Evolutionary conservation across 2,113 vertebrate species (phyloP).

Genomic region (Equus quagga): DNA sequence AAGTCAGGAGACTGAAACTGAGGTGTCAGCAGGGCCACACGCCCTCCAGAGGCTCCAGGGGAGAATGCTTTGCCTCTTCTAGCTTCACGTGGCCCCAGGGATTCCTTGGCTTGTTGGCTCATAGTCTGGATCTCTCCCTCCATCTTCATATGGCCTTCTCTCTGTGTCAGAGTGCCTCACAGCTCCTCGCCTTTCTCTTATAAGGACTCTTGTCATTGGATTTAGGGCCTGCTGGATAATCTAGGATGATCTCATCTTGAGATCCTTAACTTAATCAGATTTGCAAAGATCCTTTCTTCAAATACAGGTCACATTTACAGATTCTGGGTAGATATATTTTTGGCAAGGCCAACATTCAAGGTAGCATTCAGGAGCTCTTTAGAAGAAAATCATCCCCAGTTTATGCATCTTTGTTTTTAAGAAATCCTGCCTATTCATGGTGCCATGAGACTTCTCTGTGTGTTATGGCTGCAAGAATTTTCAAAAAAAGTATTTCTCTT

Average conservation of each 20-base stretch:
- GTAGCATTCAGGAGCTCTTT: rapidly evolving
- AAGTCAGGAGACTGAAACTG: not conserved
- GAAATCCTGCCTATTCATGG: not conserved
- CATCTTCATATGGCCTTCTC: not conserved
- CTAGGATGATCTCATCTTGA: not conserved
- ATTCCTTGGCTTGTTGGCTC: no score
- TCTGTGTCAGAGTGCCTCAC: not conserved
- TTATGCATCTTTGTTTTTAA: not conserved
- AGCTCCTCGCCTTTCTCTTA: not conserved
- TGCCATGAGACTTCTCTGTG: not conserved
- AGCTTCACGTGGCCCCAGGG: rapidly evolving
- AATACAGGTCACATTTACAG: not conserved
- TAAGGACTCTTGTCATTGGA: not conserved
- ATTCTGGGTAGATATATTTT: not conserved
- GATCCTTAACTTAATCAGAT: not conserved
- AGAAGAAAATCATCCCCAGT: not conserved
- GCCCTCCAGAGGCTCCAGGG: rapidly evolving
- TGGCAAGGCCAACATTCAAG: not conserved
- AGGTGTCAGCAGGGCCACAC: not conserved
- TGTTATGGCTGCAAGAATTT: not conserved
- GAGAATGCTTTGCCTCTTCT: rapidly evolving
- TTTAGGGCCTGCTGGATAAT: not conserved
- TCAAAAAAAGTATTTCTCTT: not conserved
- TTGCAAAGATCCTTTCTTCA: not conserved
- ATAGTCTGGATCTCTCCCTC: not conserved